Conservation (phyloP, 2,888 invertebrate genomes). For the Drosophila nr. perissopoda region DNA sequence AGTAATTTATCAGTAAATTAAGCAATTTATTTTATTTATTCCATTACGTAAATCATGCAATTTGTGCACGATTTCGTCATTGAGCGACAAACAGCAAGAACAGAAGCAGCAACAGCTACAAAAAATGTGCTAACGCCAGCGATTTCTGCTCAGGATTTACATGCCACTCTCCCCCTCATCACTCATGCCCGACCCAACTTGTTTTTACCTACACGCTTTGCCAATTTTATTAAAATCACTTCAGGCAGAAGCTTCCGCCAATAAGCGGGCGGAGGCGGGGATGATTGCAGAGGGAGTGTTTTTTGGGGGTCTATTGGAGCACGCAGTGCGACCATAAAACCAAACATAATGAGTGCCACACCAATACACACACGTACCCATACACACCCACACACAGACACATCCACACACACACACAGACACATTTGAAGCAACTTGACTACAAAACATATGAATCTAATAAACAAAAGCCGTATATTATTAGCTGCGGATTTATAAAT, state of each 20-base stretch:
- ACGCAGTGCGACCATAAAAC: constrained; percentile 67
- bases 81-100: constrained; percentile 37
- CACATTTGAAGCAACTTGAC: constrained; percentile 65
- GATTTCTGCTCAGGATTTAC: constrained; percentile 78
- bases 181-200: constrained; percentile 36
- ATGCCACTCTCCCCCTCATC: constrained; percentile 20
- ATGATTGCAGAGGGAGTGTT: constrained; percentile 3
- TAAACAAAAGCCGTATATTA: constrained; percentile 81
- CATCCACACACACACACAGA: constrained; percentile 13
- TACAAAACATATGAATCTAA: constrained; percentile 77
- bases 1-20: constrained; percentile 84
- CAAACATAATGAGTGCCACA: constrained; percentile 69
- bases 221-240: constrained; percentile 80
- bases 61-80: constrained; percentile 80
- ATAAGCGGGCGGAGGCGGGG: neutral
- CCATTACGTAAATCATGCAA: constrained; percentile 83
- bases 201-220: constrained; percentile 76
- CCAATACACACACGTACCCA: constrained; percentile 39
- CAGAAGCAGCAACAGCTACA: neutral
- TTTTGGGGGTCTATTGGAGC: constrained; percentile 30
- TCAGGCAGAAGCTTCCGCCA: constrained; percentile 54
- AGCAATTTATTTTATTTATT: constrained; percentile 84
- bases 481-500: constrained; percentile 71
- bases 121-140: constrained; percentile 71
- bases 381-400: constrained; percentile 16